Evolutionary conservation across 2,888 invertebrate genomes (phyloP), one percentile per base, ranked within the genome.

Genomic region (Leptinotarsa rubiginosa): DNA sequence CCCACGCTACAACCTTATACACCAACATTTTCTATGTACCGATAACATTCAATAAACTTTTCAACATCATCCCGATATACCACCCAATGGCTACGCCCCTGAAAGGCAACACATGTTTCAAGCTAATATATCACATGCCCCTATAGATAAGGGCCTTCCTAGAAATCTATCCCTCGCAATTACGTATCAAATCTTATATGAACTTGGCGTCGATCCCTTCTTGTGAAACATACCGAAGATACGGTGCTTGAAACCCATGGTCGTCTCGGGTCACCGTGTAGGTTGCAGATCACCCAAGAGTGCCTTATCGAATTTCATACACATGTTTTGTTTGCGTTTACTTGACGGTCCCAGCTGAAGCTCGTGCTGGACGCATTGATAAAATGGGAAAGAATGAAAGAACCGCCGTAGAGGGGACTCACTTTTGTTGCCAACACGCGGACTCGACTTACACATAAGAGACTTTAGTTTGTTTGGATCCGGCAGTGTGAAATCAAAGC

Each of bases 321-420:
- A 62, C 31, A 62, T 62, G 62, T 62, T 62, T 16, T 41, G n/a
- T 50, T 50, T 41, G 41, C n/a, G 62, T 62, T 62, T n/a, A 31
- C 41, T 7, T 56, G 59, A n/a, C 41, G 62, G n/a, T 62, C 62
- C 18, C 31, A 62, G 18, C 31, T 62, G 18, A 31, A 31, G 31
- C 62, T 62, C 62, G 62, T 62, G 62, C 62, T 10, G 16, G n/a
- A 62, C 31, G 31, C 62, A 62, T 62, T 62, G 62, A 62, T 62
- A 62, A 62, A 31, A 62, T 62, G n/a, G 62, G 62, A 62, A 62
- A 62, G 62, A 62, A 62, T 62, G 62, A 41, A 62, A n/a, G 41
- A 31, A 22, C 22, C 22, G 25, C 5, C 59, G 59, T 22, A 20
- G 62, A 31, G 62, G 62, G 62, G 62, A 62, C 41, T 41, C 59